Evolutionary conservation across 1,140 invertebrate genomes (phyloP).

Genomic region (Calephelis nemesis): DNA sequence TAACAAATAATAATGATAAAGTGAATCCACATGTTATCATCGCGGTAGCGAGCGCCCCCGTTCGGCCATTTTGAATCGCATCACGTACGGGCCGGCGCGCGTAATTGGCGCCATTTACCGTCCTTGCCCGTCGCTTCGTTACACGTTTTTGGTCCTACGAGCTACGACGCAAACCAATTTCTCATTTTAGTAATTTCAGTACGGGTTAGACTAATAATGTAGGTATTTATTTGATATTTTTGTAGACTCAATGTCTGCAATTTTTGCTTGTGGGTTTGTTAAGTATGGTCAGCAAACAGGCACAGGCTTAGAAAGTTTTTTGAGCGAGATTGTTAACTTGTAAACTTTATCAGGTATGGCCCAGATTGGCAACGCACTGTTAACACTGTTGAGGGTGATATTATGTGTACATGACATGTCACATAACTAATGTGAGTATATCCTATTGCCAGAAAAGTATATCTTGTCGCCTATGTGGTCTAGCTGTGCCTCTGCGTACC

Average conservation of each 20-base stretch:
- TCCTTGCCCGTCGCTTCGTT: constrained; percentile 50
- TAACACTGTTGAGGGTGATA: too few species aligned
- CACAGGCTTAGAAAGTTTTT: too few species aligned
- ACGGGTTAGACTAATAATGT: constrained; percentile 22
- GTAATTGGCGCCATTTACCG: constrained; percentile 74
- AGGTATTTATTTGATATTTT: constrained; percentile 16
- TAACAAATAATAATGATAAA: neutral
- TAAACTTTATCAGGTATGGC: too few species aligned
- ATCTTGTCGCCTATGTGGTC: too few species aligned
- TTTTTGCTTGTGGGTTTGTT: too few species aligned
- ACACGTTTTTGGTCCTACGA: constrained; percentile 49
- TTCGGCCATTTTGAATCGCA: constrained; percentile 56
- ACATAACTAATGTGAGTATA: too few species aligned
- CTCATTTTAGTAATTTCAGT: constrained; percentile 28
- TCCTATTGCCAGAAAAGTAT: too few species aligned
- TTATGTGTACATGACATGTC: too few species aligned
- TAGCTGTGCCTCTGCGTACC: too few species aligned
- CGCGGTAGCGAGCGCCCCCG: constrained; percentile 32
- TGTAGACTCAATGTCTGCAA: neutral
- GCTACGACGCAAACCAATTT: constrained; percentile 44
- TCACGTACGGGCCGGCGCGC: constrained; percentile 68
- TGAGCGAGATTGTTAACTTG: too few species aligned
- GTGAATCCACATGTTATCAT: constrained; percentile 36
- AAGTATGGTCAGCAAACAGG: too few species aligned
- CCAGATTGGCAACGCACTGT: too few species aligned